Conservation (phyloP, 1,140 invertebrate genomes). For the Drosophila kikkawai region DNA sequence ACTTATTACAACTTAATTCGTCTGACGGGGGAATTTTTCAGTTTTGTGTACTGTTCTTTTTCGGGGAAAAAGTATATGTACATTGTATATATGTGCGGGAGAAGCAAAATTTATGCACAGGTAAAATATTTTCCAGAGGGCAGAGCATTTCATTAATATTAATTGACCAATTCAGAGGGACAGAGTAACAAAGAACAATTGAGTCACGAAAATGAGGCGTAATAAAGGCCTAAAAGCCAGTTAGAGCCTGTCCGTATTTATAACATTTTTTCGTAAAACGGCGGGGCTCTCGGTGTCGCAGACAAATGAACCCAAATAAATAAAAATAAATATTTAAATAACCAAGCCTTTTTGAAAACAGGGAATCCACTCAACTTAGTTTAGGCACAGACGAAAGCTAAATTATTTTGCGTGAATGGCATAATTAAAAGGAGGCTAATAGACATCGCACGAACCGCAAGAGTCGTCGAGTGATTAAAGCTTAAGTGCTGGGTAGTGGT, state of each 20-base stretch:
- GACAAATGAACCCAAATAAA: conserved; percentile 41
- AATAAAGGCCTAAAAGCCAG: conserved; percentile 53
- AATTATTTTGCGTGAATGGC: conserved; percentile 51
- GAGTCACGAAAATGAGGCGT: conserved; percentile 32
- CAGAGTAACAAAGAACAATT: conserved; percentile 47
- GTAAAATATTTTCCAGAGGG: conserved; percentile 11
- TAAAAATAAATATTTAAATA: conserved; percentile 63
- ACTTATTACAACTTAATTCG: conserved; percentile 66
- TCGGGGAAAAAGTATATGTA: not conserved
- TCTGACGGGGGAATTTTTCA: conserved; percentile 22
- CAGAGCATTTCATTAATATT: conserved; percentile 77
- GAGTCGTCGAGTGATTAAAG: conserved; percentile 6
- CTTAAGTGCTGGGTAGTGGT: conserved; percentile 5
- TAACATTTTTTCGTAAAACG: conserved; percentile 34
- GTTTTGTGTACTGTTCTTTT: conserved; percentile 7
- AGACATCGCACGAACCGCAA: conserved; percentile 5
- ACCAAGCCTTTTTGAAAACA: conserved; percentile 29
- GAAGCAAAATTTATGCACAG: conserved; percentile 55
- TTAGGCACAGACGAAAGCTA: conserved; percentile 9
- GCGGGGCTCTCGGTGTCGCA: not conserved
- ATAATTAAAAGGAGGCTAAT: conserved; percentile 60
- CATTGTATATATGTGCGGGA: not conserved
- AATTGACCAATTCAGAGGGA: conserved; percentile 77
- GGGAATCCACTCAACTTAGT: conserved; percentile 1
- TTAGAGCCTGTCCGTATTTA: conserved; percentile 53